These are phyloP conservation scores for Agonopterix heracliana DNA, from an alignment of 2,888 invertebrate genomes.

Conservation along the genomic window DNA sequence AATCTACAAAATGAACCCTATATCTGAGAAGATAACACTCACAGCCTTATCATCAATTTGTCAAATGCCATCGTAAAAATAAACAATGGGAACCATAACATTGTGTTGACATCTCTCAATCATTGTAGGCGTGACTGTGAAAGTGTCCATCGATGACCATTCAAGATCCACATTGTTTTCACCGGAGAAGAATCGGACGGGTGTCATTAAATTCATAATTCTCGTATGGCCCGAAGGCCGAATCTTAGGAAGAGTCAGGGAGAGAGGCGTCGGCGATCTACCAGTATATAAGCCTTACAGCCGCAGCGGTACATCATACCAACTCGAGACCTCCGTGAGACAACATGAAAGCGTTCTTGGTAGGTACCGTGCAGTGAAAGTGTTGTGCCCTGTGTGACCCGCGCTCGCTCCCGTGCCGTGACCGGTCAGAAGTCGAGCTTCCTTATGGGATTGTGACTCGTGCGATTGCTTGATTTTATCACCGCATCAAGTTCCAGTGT, in stretches of 20 bases:
- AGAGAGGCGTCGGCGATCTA: conserved; percentile 64
- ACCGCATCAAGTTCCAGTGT: conserved; percentile 15
- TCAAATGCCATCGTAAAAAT: not conserved
- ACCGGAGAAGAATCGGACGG: conserved; percentile 65
- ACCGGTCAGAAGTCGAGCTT: conserved; percentile 37
- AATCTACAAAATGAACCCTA: too few species aligned
- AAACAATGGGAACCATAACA: conserved; percentile 9
- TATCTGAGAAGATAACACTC: too few species aligned
- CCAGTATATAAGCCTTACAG: conserved; percentile 61
- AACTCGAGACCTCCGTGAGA: conserved; percentile 69
- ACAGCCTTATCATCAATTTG: too few species aligned
- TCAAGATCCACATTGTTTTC: conserved; percentile 67
- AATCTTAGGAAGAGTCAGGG: conserved; percentile 72
- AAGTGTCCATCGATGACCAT: conserved; percentile 44
- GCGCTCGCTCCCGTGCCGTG: conserved; percentile 32
- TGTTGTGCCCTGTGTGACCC: conserved; percentile 68
- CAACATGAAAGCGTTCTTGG: conserved; percentile 77
- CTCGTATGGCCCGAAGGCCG: conserved; percentile 72
- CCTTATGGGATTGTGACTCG: conserved; percentile 52
- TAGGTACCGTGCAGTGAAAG: conserved; percentile 73
- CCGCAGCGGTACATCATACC: conserved; percentile 66
- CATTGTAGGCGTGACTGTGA: conserved; percentile 32
- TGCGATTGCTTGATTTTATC: conserved; percentile 42
- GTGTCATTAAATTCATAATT: conserved; percentile 75
- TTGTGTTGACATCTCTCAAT: conserved; percentile 24